phyloP scores from a whole-genome alignment of 1,140 invertebrate genomes.

The Zophobas morio region DNA sequence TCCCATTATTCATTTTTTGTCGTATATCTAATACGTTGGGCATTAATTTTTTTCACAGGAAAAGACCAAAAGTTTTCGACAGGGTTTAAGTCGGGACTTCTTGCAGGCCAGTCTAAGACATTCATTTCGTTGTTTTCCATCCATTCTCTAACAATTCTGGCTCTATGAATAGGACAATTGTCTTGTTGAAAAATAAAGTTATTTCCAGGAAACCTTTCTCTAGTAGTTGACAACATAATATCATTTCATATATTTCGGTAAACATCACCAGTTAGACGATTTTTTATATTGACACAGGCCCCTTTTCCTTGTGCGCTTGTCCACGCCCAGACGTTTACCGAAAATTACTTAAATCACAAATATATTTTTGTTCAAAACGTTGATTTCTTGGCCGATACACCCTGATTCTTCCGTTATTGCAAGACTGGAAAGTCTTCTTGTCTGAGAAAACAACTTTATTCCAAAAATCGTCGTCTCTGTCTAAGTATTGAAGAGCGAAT shows the following conservation, averaged over 20 bases:
- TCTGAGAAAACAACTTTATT: conserved; percentile 3
- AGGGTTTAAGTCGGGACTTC: neutral
- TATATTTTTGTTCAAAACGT: neutral
- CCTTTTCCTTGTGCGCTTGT: neutral
- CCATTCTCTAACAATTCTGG: neutral
- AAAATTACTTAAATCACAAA: neutral
- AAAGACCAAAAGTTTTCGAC: neutral
- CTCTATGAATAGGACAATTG: neutral
- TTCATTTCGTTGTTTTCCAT: neutral
- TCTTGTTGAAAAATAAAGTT: neutral
- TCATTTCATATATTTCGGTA: neutral
- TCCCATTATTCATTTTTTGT: too few species aligned
- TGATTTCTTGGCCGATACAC: neutral
- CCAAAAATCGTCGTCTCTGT: neutral
- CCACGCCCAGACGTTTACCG: neutral
- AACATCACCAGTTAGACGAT: neutral
- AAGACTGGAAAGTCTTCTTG: neutral
- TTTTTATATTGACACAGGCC: neutral
- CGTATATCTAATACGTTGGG: too few species aligned
- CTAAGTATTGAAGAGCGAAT: neutral
- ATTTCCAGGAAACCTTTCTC: neutral
- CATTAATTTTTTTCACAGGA: too few species aligned
- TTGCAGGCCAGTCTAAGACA: neutral
- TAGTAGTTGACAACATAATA: neutral
- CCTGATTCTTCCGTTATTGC: neutral